phyloP scores from a whole-genome alignment of 1,140 invertebrate species.

The Drosophila funebris region DNA sequence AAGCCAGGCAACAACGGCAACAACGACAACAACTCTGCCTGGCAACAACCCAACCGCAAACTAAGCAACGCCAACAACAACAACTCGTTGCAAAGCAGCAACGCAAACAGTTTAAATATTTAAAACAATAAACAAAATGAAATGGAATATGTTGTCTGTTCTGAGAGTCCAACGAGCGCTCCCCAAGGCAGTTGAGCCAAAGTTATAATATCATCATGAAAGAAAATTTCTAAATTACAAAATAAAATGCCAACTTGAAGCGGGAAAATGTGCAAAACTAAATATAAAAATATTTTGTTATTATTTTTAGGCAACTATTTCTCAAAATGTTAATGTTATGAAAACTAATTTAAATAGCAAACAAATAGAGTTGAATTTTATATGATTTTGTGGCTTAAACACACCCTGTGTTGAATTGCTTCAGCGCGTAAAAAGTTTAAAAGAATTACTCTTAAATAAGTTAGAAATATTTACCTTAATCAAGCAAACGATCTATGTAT shows the following conservation, averaged over 20 bases:
- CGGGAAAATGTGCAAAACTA: not conserved
- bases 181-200: constrained; percentile 3
- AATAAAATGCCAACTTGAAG: constrained; percentile 14
- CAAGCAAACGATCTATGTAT: no score
- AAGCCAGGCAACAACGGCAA: constrained; percentile 23
- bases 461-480: no score
- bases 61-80: constrained; percentile 33
- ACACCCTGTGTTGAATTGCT: no score
- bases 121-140: constrained; percentile 68
- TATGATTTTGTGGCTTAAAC: no score
- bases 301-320: not conserved
- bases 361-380: no score
- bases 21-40: constrained; percentile 13
- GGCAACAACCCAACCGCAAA: constrained; percentile 45
- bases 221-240: constrained; percentile 16
- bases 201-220: constrained; percentile 28
- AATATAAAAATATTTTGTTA: not conserved
- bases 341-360: no score
- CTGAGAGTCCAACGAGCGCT: not conserved
- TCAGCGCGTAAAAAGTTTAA: no score
- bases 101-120: constrained; percentile 64
- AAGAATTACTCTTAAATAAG: no score
- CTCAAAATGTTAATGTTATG: no score
- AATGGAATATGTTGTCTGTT: constrained; percentile 51
- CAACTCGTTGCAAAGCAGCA: constrained; percentile 14